phyloP scores from a whole-genome alignment of 2,888 invertebrate species.

The Lissocephala sabroskyi region DNA sequence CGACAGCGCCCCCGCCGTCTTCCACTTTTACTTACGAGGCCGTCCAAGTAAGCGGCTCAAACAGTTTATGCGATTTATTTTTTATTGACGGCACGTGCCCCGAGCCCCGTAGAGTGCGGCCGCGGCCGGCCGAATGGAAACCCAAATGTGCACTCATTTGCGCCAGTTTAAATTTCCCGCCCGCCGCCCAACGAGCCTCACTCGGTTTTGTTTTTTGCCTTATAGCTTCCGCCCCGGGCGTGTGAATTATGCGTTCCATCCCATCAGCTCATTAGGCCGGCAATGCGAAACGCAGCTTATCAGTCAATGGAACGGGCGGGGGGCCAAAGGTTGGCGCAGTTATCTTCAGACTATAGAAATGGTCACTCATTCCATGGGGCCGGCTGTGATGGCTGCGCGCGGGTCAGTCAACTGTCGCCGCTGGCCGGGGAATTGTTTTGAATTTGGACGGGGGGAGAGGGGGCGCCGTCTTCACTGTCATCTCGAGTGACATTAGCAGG shows the following conservation, averaged over 20 bases:
- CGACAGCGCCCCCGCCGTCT: constrained; percentile 6
- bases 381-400: too few relatives aligned
- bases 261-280: constrained; percentile 24
- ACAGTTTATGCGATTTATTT: constrained; percentile 58
- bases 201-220: not conserved
- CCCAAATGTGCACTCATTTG: too few relatives aligned
- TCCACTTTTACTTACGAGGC: constrained; percentile 53
- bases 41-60: constrained; percentile 60
- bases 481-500: constrained; percentile 41
- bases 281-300: constrained; percentile 5
- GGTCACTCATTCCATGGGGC: too few relatives aligned
- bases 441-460: too few relatives aligned
- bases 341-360: too few relatives aligned
- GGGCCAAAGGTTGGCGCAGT: not conserved
- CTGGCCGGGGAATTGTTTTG: too few relatives aligned
- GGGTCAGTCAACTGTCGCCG: too few relatives aligned
- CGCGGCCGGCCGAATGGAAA: not conserved
- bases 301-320: constrained; percentile 20
- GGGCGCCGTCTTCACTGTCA: constrained; percentile 11
- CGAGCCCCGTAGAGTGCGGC: constrained; percentile 1
- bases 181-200: not conserved
- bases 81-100: constrained; percentile 61
- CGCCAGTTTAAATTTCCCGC: not conserved
- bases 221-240: constrained; percentile 6
- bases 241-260: constrained; percentile 15